Evolutionary conservation across 2,113 vertebrate species (phyloP).

Genomic region (Dryoscopus gambensis): DNA sequence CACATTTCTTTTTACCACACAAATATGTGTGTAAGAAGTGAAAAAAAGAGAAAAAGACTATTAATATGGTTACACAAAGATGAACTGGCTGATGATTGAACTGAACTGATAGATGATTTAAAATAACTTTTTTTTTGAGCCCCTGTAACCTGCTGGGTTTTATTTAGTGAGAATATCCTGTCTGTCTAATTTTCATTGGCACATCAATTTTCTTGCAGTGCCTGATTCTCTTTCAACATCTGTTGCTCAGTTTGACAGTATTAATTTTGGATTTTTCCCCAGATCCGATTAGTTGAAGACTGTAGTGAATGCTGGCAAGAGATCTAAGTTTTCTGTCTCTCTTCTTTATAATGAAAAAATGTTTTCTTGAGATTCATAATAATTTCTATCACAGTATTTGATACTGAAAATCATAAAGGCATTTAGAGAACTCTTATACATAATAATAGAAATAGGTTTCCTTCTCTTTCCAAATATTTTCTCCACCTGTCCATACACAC

Average conservation of each 20-base stretch:
- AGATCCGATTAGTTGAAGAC: slow-evolving; percentile 50
- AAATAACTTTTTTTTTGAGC: background rate
- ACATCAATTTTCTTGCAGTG: slow-evolving; percentile 46
- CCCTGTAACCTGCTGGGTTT: slow-evolving; percentile 17
- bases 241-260: slow-evolving; percentile 62
- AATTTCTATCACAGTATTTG: background rate
- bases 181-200: slow-evolving; percentile 59
- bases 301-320: slow-evolving; percentile 29
- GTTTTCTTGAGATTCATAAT: slow-evolving; percentile 17
- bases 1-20: background rate
- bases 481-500: background rate
- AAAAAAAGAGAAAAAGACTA: background rate
- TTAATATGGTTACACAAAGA: background rate
- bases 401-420: background rate
- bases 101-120: too few species aligned
- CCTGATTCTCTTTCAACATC: slow-evolving; percentile 59
- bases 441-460: background rate
- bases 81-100: background rate
- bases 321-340: slow-evolving; percentile 4
- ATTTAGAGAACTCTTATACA: background rate
- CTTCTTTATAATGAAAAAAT: slow-evolving; percentile 19
- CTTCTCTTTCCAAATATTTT: background rate
- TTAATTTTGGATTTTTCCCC: slow-evolving; percentile 66
- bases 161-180: slow-evolving; percentile 42
- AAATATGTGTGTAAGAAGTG: background rate